Percentiles rank a stretch among this genome's conserved stretches.
phyloP scores from a whole-genome alignment of 2,113 vertebrate species.

The Microcebus tavaratra region DNA sequence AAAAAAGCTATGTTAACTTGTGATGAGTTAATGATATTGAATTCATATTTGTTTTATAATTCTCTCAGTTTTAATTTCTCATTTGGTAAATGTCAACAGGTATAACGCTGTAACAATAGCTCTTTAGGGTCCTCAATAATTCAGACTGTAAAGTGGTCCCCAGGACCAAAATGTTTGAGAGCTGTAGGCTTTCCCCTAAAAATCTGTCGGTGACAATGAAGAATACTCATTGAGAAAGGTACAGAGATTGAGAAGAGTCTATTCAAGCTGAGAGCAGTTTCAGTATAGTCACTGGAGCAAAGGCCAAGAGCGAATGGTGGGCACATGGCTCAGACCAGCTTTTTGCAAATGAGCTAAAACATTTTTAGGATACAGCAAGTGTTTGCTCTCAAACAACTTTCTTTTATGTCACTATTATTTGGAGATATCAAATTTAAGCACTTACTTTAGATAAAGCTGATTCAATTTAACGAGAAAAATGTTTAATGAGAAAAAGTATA shows the following conservation, averaged over 20 bases:
- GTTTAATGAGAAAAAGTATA: not conserved
- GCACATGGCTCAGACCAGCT: rapidly evolving
- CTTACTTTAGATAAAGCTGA: not conserved
- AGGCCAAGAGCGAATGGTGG: too few relatives aligned
- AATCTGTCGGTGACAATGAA: not conserved
- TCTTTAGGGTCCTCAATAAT: not conserved
- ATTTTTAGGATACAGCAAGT: not conserved
- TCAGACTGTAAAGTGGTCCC: not conserved
- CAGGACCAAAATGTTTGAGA: not conserved
- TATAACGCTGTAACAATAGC: not conserved
- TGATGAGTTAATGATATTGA: not conserved
- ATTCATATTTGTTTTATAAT: not conserved
- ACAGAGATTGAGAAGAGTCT: not conserved
- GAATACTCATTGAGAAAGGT: too few relatives aligned
- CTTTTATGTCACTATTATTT: not conserved
- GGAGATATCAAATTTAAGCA: not conserved
- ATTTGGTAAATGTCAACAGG: not conserved
- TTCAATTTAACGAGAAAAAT: not conserved
- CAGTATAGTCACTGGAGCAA: not conserved
- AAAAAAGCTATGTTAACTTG: not conserved
- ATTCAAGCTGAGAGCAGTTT: not conserved
- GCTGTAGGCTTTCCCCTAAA: not conserved
- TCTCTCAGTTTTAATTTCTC: not conserved
- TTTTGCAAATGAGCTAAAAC: not conserved
- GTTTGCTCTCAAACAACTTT: not conserved